Base-by-base conservation (phyloP, 2,113 vertebrate species). In the Macrotus californicus region DNA sequence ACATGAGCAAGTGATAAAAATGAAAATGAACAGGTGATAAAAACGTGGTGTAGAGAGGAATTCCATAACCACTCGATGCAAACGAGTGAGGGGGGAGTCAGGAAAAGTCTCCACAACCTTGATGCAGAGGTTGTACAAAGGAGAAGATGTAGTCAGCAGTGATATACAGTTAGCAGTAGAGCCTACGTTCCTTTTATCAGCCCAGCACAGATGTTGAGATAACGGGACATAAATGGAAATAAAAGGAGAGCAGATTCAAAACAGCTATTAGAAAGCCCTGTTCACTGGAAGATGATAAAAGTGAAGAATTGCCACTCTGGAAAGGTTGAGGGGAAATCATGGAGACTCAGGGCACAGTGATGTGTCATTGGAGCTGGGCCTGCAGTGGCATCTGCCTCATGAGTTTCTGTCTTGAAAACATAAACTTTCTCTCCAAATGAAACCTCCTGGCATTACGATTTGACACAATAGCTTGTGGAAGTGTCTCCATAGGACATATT, bases 261-360 rank as follows among this genome's bases (percentile, higher is more conserved):
- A 93, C 14, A 97, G 41, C 87, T 93, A 50, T 93, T 96, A 88
- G 96, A 93, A 96, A 90, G 39, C 61, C 77, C 66, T 92, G 77
- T 69, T 95, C 95, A 85, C 77, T 88, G 36, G 72, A 89, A 96
- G n/a, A 72, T 79, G n/a, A 96, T 81, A 96, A 96, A 96, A 96
- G 59, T 89, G 48, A 97, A 73, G 54, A 59, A 87, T 94, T 24
- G 2, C 88, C 80, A 95, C 84, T 81, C 48, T 90, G n/a, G 86
- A 36, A 75, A 67, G 50, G 48, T 75, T 84, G 67, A 87, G 66
- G 90, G 76, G 91, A 48, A 41, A 41, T 66, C 77, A 3, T 3
- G 14, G 39, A 56, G 34, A 91, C 56, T 26, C 26, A 13, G 50
- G 61, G 34, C 50, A 66, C 81, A 76, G 15, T 1, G 43, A 69